Evolutionary conservation across 2,888 invertebrate genomes (phyloP), one percentile per base, ranked within the genome.

Genomic region (Agrochola circellaris): DNA sequence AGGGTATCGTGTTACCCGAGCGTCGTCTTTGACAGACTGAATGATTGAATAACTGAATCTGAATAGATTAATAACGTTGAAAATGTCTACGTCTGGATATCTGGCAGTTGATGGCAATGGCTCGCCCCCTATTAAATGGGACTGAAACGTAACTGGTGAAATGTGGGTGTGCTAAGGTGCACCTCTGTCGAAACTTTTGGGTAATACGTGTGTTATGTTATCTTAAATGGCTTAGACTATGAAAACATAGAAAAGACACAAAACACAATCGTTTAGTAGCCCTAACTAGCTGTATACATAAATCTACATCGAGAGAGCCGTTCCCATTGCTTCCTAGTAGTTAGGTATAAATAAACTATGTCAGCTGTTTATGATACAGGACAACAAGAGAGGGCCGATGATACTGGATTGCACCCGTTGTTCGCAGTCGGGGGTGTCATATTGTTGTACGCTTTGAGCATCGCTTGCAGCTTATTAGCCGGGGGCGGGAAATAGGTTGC

Each of bases 281-380:
- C 9, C 15, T 9, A 38, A 34, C 23, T 61, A 34, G 11, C 2
- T 20, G 6, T 34, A 34, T 13, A 23, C 9, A 30, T 6, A 54
- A 75, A 42, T 20, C 11, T 34, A 54, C 17, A 42, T 70, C 1
- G 30, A 38, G 42, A 61, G 34, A 30, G n/a, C 38, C 30, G 17
- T 65, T 66, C 1, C 13, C 48, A 30, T 62, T 54, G 26, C 13
- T 64, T 64, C 1, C 23, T 26, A n/a, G 48, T 78, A 74, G 64
- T 68, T 74, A 62, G 65, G 58, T 74, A 60, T 69, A 77, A 62
- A 83, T 67, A 74, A 81, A 79, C 68, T 70, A 73, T 81, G 81
- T 77, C 81, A 87, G 87, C 87, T 85, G 77, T 73, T 81, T 73
- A 77, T 66, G 62, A 84, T 73, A 66, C 61, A 67, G 64, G 58